Base-by-base conservation (phyloP, 2,113 vertebrate species). In the Zapus hudsonius region DNA sequence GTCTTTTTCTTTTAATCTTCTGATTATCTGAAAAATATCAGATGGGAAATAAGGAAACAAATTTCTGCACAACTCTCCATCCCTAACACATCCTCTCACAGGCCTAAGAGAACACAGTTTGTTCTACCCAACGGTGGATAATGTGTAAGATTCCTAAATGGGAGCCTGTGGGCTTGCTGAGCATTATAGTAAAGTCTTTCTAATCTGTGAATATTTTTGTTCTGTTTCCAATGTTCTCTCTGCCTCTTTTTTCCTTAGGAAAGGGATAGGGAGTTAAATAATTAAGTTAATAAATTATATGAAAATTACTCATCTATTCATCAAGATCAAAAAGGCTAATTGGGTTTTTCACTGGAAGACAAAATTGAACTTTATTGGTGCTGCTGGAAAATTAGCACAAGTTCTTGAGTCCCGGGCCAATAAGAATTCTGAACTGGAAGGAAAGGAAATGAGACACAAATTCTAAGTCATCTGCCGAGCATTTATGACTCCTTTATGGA, bases 241-340 rank as follows among this genome's bases (percentile, higher is more conserved):
- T 79, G 15, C 52, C 52, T 75, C 33, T 61, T 57, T 33, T 69
- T 44, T 59, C 31, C 42, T 38, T 38, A 15, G 67, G 22, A 80
- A 70, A 92, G 55, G 3, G 5, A 3, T 36, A n/a, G 33, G 78
- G 38, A 47, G 81, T 75, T 36, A 93, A 95, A 94, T 86, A 85
- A 88, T 81, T 33, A n/a, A 76, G 40, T 76, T 87, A 87, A 87
- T 92, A 87, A 94, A 82, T 84, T 91, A 78, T 64, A 84, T 64
- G 22, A 73, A 92, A 94, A 75, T 52, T 84, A 6, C 6, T 69
- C 22, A 73, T 91, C 72, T 95, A 95, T 73, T 95, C n/a, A 74
- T 40, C 76, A 67, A 93, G 84, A 91, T 95, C 3, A 86, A 83
- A 91, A 94, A 87, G 23, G 63, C 67, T 95, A 86, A 95, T 94